Evolutionary conservation across 2,888 invertebrate species (phyloP).

Genomic region (Euzetes globulus): DNA sequence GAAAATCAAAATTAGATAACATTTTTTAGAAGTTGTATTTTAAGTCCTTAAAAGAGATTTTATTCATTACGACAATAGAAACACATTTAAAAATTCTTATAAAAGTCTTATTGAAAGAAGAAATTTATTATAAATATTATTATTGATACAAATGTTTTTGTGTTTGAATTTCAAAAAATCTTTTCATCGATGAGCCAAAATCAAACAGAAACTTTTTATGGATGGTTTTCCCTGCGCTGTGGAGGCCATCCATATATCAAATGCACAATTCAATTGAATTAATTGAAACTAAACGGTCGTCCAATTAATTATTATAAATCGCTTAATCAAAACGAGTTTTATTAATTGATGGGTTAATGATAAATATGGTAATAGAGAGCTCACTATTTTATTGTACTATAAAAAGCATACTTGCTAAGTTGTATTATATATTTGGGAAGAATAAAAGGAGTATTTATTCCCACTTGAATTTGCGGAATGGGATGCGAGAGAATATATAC

Average conservation of each 20-base stretch:
- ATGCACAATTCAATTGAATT: constrained; percentile 10
- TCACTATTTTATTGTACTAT: constrained; percentile 31
- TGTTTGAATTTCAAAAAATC: constrained; percentile 12
- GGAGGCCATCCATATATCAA: neutral
- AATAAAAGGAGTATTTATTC: constrained; percentile 27
- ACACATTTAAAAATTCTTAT: neutral
- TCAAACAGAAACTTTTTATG: constrained; percentile 14
- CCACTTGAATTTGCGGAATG: constrained; percentile 29
- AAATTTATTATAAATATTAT: constrained; percentile 12
- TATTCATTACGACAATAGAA: constrained; percentile 2
- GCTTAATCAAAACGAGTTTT: constrained; percentile 21
- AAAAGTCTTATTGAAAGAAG: neutral
- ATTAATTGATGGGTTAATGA: constrained; percentile 29
- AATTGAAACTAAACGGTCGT: constrained; percentile 19
- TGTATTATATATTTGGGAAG: constrained; percentile 28
- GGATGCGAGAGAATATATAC: constrained; percentile 21
- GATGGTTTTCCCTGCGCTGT: neutral
- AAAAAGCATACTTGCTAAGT: constrained; percentile 29
- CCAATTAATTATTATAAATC: constrained; percentile 19
- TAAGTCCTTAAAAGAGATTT: neutral
- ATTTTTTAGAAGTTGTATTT: constrained; percentile 29
- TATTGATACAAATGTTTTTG: neutral
- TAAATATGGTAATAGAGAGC: constrained; percentile 24
- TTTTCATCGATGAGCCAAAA: constrained; percentile 22
- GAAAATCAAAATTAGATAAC: constrained; percentile 22